phyloP scores from a whole-genome alignment of 2,888 invertebrate species.

The Cataglyphis albicans region DNA sequence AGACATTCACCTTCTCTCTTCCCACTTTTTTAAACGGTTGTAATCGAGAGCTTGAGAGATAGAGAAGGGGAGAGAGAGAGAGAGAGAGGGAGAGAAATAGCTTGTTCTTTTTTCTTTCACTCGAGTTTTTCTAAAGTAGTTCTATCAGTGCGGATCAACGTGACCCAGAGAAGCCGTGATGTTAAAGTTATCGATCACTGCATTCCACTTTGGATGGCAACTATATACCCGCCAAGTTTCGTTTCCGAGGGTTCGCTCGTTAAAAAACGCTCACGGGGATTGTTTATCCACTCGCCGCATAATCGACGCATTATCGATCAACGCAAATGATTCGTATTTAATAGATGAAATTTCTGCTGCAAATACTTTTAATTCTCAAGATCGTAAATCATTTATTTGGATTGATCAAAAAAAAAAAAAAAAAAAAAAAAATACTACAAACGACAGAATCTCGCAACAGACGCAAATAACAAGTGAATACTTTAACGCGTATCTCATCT shows the following conservation, averaged over 20 bases:
- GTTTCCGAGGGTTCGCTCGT: slow-evolving; percentile 33
- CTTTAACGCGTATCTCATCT: background rate
- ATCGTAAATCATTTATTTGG: background rate
- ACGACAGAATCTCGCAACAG: background rate
- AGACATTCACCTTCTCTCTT: slow-evolving; percentile 25
- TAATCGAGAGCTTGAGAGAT: slow-evolving; percentile 37
- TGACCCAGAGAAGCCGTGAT: slow-evolving; percentile 57
- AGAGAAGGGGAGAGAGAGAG: slow-evolving; percentile 16
- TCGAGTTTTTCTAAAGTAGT: slow-evolving; percentile 57
- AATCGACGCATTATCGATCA: background rate
- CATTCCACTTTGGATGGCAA: slow-evolving; percentile 4
- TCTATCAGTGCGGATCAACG: slow-evolving; percentile 66
- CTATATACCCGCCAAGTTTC: slow-evolving; percentile 32
- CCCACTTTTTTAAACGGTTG: slow-evolving; percentile 42
- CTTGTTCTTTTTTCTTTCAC: slow-evolving; percentile 31
- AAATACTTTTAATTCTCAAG: background rate
- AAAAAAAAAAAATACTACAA: background rate
- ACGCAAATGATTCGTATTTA: slow-evolving; percentile 2
- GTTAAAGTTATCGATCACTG: slow-evolving; percentile 56
- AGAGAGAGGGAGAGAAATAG: slow-evolving; percentile 12
- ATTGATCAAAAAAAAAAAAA: too few relatives aligned
- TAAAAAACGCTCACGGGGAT: slow-evolving; percentile 40
- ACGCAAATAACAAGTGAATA: background rate
- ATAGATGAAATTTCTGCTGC: background rate
- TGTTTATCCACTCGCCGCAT: background rate